Conservation (phyloP, 2,888 invertebrate species). For the Mythimna ferrago region DNA sequence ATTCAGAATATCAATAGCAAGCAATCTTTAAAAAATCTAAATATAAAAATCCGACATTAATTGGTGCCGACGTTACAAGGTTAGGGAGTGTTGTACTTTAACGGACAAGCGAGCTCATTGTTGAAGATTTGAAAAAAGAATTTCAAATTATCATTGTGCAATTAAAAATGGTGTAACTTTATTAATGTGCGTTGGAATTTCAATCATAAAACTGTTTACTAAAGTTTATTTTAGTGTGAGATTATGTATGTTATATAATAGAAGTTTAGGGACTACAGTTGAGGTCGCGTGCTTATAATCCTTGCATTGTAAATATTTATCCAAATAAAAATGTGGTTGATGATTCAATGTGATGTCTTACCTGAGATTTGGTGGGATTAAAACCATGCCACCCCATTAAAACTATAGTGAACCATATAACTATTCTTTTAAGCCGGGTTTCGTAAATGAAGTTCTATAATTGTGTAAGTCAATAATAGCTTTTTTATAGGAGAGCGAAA, state of each 20-base stretch:
- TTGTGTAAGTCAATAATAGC: too few species aligned
- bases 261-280: background rate
- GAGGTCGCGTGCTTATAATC: conserved; percentile 61
- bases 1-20: conserved; percentile 52
- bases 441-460: too few species aligned
- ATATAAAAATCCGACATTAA: conserved; percentile 75
- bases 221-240: conserved; percentile 22
- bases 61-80: conserved; percentile 64
- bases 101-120: conserved; percentile 31
- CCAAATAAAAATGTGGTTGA: conserved; percentile 47
- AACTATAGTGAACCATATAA: too few species aligned
- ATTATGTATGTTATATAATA: background rate
- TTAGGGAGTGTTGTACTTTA: conserved; percentile 27
- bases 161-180: conserved; percentile 13
- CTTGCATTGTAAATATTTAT: conserved; percentile 58
- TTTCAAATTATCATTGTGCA: conserved; percentile 4
- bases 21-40: conserved; percentile 62
- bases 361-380: conserved; percentile 20
- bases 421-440: too few species aligned
- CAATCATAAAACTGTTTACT: rapidly evolving
- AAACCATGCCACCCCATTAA: background rate
- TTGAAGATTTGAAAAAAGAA: conserved; percentile 50
- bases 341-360: conserved; percentile 45
- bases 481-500: too few species aligned
- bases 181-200: background rate